Percentiles rank a stretch among this genome's conserved stretches.
phyloP scores from a whole-genome alignment of 1,140 invertebrate species.

The Meloidogyne floridensis region DNA sequence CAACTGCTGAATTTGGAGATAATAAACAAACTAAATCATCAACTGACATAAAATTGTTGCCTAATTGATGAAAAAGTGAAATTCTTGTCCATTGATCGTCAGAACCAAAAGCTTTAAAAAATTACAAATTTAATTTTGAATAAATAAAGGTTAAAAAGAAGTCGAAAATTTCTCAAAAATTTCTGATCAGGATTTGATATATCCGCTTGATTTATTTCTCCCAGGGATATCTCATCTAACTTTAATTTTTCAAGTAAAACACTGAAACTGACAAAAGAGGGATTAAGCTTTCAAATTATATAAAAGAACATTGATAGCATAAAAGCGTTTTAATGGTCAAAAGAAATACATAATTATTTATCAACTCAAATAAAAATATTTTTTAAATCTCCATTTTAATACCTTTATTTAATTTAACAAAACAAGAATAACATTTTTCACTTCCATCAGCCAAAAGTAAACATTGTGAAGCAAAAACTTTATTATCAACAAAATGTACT shows the following conservation, averaged over 20 bases:
- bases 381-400: not conserved
- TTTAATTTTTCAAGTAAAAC: no score
- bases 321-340: no score
- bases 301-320: no score
- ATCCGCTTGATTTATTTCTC: no score
- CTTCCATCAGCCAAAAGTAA: slow-evolving; percentile 8
- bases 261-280: no score
- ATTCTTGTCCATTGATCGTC: slow-evolving; percentile 17
- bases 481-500: slow-evolving; percentile 30
- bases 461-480: slow-evolving; percentile 19
- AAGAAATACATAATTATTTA: no score
- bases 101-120: slow-evolving; percentile 13
- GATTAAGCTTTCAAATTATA: no score
- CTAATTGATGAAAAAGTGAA: slow-evolving; percentile 28
- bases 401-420: slow-evolving; percentile 14
- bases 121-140: not conserved
- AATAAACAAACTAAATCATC: slow-evolving; percentile 30
- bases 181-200: no score
- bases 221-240: no score
- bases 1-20: slow-evolving; percentile 23
- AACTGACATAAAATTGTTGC: slow-evolving; percentile 28
- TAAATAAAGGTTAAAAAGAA: no score
- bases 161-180: no score
- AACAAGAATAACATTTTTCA: slow-evolving; percentile 28
- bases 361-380: no score